These are phyloP conservation scores for Tiliacea aurago DNA, from an alignment of 2,888 invertebrate species.

Conservation along the genomic window DNA sequence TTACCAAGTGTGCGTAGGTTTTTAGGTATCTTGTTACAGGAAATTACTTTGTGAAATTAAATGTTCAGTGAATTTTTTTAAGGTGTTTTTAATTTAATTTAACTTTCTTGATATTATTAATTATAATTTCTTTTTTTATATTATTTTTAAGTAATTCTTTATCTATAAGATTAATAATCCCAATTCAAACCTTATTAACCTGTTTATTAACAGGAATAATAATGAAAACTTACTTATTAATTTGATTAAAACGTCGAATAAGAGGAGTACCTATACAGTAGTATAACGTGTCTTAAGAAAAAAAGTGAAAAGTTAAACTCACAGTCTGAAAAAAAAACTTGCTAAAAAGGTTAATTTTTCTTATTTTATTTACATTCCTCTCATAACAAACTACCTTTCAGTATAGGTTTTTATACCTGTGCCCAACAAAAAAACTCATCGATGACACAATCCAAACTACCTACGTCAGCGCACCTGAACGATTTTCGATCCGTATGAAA, in stretches of 20 bases:
- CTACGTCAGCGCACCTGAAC: neutral
- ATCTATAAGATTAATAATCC: conserved; percentile 89
- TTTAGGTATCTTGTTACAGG: conserved; percentile 47
- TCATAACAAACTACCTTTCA: neutral
- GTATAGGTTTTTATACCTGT: no score
- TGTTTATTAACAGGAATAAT: conserved; percentile 86
- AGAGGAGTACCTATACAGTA: neutral
- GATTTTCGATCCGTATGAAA: conserved; percentile 43
- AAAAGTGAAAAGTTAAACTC: neutral
- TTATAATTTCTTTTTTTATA: conserved; percentile 76
- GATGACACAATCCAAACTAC: neutral
- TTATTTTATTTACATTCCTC: neutral
- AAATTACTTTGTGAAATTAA: conserved; percentile 19
- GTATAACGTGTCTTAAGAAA: neutral
- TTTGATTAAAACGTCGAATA: conserved; percentile 82
- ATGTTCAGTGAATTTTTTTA: conserved; percentile 14
- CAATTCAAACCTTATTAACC: conserved; percentile 88
- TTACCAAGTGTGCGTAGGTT: conserved; percentile 31
- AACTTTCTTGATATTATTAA: conserved; percentile 80
- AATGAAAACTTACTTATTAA: conserved; percentile 89
- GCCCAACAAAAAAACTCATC: neutral
- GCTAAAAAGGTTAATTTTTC: neutral
- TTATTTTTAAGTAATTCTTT: conserved; percentile 85
- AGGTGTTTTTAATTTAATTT: conserved; percentile 50
- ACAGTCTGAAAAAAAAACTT: neutral